Base-by-base conservation (phyloP, 1,140 invertebrate genomes). In the Maconellicoccus hirsutus region DNA sequence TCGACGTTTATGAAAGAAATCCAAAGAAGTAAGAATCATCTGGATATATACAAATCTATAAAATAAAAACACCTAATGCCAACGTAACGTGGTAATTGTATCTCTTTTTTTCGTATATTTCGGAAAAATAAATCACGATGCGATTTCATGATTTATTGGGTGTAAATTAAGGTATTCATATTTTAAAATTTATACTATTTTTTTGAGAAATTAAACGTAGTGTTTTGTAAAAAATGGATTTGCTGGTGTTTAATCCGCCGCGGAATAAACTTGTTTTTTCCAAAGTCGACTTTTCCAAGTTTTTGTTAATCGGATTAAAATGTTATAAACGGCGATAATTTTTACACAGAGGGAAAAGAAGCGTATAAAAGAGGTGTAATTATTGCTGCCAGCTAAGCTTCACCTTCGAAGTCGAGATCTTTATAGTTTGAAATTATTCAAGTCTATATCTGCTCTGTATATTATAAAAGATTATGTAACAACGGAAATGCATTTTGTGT, bases 301-400 rank as follows among this genome's bases (percentile, higher is more conserved):
- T 52, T 52, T 14, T 52, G 42, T 52, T 52, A 52, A 52, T 52
- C 42, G 12, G 42, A 52, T 52, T 52, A 52, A 52, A 52, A 52
- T 52, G 42, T 52, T 52, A 52, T 16, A 16, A 52, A 52, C 42
- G 42, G 42, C 42, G 42, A 52, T 52, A 52, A 52, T 52, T 52
- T 52, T 52, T 52, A 52, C 42, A 52, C 6, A 4, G n/a, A 8
- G 42, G n/a, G n/a, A 52, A 16, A 52, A 52, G n/a, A 52, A 16
- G n/a, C 42, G 42, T 52, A 52, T 52, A 16, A 52, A 52, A 52
- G 42, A 52, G 29, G n/a, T 52, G 42, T 52, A 52, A 52, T 52
- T 52, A 19, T 52, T 52, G 42, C 42, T 52, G 42, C 12, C 42
- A 16, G 42, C 42, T 52, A 52, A 52, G 42, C 42, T 52, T 52